Percentiles rank a stretch among this genome's conserved stretches.
phyloP scores from a whole-genome alignment of 2,797 vertebrate genomes.

The Muscicapa striata region DNA sequence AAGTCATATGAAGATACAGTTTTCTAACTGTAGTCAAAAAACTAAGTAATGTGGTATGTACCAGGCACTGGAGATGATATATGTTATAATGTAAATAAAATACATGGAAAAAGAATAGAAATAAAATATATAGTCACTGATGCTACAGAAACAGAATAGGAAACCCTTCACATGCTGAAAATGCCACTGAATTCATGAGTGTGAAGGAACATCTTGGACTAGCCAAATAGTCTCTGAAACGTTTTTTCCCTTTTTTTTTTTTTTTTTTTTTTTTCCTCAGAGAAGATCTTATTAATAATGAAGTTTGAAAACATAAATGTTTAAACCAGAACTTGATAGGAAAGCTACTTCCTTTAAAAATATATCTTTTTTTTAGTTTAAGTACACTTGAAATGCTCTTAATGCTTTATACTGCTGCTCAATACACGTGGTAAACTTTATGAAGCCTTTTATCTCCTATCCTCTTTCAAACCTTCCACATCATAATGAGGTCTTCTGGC shows the following conservation, averaged over 20 bases:
- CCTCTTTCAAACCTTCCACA: neutral
- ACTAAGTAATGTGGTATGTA: neutral
- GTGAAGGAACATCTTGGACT: neutral
- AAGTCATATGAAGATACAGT: neutral
- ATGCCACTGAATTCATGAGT: neutral
- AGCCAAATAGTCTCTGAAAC: neutral
- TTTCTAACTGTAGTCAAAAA: neutral
- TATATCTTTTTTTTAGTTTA: neutral
- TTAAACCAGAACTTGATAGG: neutral
- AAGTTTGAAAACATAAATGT: neutral
- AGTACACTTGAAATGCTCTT: rapidly evolving
- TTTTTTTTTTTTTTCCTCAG: no score
- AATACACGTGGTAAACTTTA: neutral
- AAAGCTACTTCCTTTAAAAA: neutral
- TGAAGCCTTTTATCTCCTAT: neutral
- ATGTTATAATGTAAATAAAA: neutral
- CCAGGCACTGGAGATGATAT: neutral
- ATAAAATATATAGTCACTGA: neutral
- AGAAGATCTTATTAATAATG: neutral
- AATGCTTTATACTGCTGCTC: neutral
- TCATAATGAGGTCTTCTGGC: neutral
- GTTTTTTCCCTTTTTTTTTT: neutral
- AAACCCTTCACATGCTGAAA: neutral
- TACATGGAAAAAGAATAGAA: neutral
- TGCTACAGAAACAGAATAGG: neutral